These are phyloP conservation scores for Aricia artaxerxes DNA, from an alignment of 2,888 invertebrate genomes.

Conservation along the genomic window DNA sequence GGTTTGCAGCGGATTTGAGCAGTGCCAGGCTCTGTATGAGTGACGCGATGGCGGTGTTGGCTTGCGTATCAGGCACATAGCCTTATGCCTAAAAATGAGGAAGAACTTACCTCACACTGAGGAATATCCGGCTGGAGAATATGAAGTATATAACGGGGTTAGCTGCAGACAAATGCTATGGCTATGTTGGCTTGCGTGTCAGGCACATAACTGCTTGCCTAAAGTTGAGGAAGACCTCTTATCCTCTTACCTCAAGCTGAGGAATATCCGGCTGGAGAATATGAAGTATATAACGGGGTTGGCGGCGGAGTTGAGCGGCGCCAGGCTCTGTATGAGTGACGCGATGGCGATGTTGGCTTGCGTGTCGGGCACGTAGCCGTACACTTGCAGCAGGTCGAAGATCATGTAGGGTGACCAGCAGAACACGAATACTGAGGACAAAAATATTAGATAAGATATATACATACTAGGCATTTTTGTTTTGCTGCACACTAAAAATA, in stretches of 20 bases:
- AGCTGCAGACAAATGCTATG: no score
- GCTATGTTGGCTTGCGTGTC: no score
- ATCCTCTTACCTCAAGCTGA: constrained; percentile 86
- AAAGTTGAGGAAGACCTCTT: neutral
- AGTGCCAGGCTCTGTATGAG: constrained; percentile 95
- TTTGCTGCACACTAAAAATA: no score
- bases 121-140: neutral
- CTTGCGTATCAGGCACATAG: no score
- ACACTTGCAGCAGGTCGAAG: constrained; percentile 94
- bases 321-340: constrained; percentile 94
- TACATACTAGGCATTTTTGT: no score
- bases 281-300: constrained; percentile 97
- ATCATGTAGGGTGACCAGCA: constrained; percentile 98
- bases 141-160: no score
- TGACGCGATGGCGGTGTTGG: constrained; percentile 86
- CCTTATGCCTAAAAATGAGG: neutral
- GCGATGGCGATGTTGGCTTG: constrained; percentile 91
- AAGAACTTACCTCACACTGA: neutral
- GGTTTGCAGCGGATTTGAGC: constrained; percentile 87
- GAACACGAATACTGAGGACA: constrained; percentile 90
- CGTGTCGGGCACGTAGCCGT: constrained; percentile 87
- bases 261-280: constrained; percentile 93
- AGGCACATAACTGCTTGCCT: neutral
- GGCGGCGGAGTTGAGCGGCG: constrained; percentile 95
- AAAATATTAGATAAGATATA: neutral